Evolutionary conservation across 2,888 invertebrate species (phyloP).

Genomic region (Chrysolina americana): DNA sequence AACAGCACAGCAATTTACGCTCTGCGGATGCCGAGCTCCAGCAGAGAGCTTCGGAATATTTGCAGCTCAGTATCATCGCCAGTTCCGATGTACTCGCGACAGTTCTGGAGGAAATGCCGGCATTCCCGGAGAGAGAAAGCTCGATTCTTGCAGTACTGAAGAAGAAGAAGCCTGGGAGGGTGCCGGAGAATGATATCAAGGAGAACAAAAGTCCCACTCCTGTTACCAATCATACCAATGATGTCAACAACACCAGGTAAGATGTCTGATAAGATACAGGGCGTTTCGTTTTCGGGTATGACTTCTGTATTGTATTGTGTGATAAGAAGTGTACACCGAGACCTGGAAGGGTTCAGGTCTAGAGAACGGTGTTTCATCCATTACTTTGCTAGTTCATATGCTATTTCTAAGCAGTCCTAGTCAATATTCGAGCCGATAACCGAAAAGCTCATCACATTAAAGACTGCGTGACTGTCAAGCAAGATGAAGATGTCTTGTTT

Average conservation of each 20-base stretch:
- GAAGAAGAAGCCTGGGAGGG: conserved; percentile 97
- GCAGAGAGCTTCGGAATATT: conserved; percentile 97
- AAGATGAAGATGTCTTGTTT: no score
- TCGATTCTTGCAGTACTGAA: conserved; percentile 97
- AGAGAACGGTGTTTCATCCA: no score
- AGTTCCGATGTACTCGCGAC: conserved; percentile 98
- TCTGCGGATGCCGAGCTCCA: conserved; percentile 99
- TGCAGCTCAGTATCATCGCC: conserved; percentile 95
- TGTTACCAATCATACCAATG: conserved; percentile 71
- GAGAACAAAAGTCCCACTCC: conserved; percentile 85
- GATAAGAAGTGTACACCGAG: no score
- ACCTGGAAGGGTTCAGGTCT: no score
- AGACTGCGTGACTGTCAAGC: no score
- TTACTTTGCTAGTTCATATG: no score
- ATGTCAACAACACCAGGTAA: conserved; percentile 70
- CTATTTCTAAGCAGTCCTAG: no score
- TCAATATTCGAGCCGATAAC: no score
- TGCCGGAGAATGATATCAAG: conserved; percentile 89
- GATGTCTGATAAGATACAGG: background rate
- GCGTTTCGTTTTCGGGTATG: background rate
- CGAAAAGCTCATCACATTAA: no score
- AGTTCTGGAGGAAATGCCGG: conserved; percentile 99
- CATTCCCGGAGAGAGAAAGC: conserved; percentile 98
- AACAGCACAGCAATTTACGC: conserved; percentile 94
- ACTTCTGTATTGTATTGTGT: no score